phyloP scores from a whole-genome alignment of 2,888 invertebrate genomes.

The Pammene fasciana region DNA sequence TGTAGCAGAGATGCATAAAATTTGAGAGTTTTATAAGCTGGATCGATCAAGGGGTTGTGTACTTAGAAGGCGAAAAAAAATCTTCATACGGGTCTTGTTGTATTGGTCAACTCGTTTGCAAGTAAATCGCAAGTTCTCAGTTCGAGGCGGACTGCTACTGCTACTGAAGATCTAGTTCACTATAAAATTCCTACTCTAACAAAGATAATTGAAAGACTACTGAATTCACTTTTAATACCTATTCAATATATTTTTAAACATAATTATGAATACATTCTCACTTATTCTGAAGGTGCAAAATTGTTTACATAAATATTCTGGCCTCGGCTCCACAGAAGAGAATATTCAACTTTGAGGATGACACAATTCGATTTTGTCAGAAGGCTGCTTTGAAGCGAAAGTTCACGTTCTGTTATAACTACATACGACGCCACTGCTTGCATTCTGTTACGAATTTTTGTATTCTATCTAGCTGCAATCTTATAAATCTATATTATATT shows the following conservation, averaged over 20 bases:
- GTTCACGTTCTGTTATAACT: neutral
- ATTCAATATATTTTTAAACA: neutral
- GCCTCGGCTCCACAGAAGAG: neutral
- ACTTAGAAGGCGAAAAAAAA: too few species aligned
- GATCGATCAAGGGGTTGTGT: too few species aligned
- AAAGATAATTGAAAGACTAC: neutral
- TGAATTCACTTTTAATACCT: neutral
- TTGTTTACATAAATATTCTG: neutral
- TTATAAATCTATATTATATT: neutral
- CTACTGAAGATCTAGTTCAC: too few species aligned
- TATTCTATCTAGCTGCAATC: neutral
- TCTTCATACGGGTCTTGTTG: too few species aligned
- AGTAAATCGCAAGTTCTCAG: too few species aligned
- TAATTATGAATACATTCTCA: neutral
- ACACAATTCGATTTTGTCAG: conserved; percentile 6
- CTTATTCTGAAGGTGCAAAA: neutral
- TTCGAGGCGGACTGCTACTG: too few species aligned
- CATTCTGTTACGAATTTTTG: too few species aligned
- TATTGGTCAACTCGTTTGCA: too few species aligned
- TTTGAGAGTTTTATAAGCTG: too few species aligned
- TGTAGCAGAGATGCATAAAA: too few species aligned
- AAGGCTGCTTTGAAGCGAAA: neutral
- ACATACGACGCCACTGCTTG: neutral
- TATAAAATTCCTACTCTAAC: neutral
- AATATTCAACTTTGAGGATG: neutral